These are phyloP conservation scores for Falco punctatus DNA, from an alignment of 2,113 vertebrate species.

Conservation along the genomic window DNA sequence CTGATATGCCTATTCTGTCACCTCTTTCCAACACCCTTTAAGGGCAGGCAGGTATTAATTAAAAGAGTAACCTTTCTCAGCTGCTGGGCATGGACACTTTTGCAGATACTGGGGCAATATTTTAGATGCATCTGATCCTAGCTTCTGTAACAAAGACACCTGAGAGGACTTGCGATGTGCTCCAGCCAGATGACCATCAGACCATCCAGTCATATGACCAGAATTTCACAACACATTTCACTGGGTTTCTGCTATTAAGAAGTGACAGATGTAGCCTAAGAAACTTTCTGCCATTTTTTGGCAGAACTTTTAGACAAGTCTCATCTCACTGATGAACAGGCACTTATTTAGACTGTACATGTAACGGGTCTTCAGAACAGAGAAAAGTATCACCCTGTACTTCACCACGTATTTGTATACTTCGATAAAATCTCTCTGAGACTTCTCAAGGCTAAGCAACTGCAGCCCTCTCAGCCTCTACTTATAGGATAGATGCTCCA, in stretches of 20 bases:
- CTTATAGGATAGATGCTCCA: background rate
- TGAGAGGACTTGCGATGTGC: background rate
- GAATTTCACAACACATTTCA: background rate
- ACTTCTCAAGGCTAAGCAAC: background rate
- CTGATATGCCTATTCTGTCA: background rate
- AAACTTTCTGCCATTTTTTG: background rate
- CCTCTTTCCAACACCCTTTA: background rate
- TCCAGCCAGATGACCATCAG: background rate
- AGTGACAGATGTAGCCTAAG: background rate
- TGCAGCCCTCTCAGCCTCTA: background rate
- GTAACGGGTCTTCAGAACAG: background rate
- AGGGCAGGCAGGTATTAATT: background rate
- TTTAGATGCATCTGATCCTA: background rate
- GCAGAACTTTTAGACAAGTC: background rate
- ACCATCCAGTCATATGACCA: background rate
- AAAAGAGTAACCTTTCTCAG: background rate
- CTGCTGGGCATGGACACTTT: background rate
- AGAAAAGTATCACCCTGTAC: background rate
- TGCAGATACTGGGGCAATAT: background rate
- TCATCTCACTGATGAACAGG: background rate
- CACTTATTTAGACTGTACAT: background rate
- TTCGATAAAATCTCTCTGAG: background rate
- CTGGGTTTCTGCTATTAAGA: background rate
- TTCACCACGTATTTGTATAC: background rate
- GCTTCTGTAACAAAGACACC: background rate